These are phyloP conservation scores for Leucozona laternaria DNA, from an alignment of 2,888 invertebrate species.

Conservation along the genomic window DNA sequence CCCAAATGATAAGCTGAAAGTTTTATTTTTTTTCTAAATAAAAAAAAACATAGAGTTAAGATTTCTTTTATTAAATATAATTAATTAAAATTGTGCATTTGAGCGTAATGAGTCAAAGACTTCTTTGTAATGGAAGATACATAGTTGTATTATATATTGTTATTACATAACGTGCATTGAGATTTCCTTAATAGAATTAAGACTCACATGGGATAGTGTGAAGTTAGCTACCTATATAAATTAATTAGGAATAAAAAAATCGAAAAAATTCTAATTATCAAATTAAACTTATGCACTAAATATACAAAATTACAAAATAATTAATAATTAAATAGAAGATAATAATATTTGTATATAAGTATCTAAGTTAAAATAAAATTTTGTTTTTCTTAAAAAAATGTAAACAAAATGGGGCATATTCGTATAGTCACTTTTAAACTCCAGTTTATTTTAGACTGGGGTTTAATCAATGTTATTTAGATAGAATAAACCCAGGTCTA, in stretches of 20 bases:
- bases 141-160: constrained; percentile 29
- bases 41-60: background rate
- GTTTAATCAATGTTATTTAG: too few relatives aligned
- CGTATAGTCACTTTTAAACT: too few relatives aligned
- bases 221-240: constrained; percentile 2
- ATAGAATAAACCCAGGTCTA: too few relatives aligned
- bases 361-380: background rate
- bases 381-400: background rate
- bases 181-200: background rate
- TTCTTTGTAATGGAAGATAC: constrained; percentile 55
- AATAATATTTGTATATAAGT: background rate
- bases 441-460: too few relatives aligned
- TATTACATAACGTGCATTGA: constrained; percentile 45
- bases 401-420: too few relatives aligned
- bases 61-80: constrained; percentile 29
- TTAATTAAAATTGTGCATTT: constrained; percentile 71
- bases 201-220: background rate
- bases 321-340: constrained; percentile 1
- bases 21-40: too few relatives aligned
- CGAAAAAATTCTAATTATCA: background rate
- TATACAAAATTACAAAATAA: background rate
- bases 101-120: constrained; percentile 56
- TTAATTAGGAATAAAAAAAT: background rate
- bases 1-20: too few relatives aligned
- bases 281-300: background rate